These are phyloP conservation scores for Siniperca knerii DNA, from an alignment of 2,113 vertebrate genomes.

Conservation along the genomic window DNA sequence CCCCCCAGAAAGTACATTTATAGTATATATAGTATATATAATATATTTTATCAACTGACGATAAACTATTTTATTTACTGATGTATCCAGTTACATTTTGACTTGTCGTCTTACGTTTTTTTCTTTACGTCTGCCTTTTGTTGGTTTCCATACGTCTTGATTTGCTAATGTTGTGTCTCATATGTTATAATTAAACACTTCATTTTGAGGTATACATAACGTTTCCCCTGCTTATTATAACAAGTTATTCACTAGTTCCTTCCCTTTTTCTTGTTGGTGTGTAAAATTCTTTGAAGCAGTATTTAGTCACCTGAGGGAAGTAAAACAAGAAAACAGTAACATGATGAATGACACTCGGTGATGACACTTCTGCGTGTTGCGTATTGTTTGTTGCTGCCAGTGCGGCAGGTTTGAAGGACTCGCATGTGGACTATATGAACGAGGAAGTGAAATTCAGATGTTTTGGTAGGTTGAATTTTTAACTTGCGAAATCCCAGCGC, in stretches of 20 bases:
- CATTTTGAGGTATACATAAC: not conserved
- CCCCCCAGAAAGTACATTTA: no score
- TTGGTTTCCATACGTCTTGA: no score
- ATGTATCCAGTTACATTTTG: not conserved
- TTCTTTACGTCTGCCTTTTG: not conserved
- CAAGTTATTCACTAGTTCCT: not conserved
- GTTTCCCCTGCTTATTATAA: no score
- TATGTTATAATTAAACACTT: not conserved
- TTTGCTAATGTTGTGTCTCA: not conserved
- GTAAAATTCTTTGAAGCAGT: not conserved
- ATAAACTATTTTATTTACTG: not conserved
- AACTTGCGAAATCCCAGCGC: not conserved
- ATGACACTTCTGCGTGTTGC: not conserved
- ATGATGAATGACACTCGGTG: not conserved
- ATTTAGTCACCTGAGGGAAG: not conserved
- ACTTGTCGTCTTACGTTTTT: not conserved
- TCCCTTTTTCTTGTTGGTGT: not conserved
- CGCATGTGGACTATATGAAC: accelerated
- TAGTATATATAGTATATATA: no score
- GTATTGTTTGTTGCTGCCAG: not conserved
- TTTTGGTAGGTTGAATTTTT: not conserved
- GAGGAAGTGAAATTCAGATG: not conserved
- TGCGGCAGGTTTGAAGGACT: accelerated
- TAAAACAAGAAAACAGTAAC: not conserved
- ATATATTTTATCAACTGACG: not conserved